Evolutionary conservation across 2,113 vertebrate genomes (phyloP).

Genomic region (Gobius niger): DNA sequence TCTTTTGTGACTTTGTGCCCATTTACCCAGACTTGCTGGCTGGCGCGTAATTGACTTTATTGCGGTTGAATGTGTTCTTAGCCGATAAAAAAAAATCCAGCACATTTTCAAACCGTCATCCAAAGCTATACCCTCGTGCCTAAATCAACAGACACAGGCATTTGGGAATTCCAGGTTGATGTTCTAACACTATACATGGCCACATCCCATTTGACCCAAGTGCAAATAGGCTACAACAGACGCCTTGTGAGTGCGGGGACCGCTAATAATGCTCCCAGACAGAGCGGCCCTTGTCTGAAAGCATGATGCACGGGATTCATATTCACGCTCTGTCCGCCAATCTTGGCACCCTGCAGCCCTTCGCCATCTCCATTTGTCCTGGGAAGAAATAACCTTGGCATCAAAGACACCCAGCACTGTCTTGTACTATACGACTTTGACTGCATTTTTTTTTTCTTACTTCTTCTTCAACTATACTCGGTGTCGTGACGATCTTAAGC

Average conservation of each 20-base stretch:
- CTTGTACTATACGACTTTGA: background rate
- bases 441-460: slow-evolving; percentile 1
- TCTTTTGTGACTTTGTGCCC: too few relatives aligned
- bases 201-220: slow-evolving; percentile 1
- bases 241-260: slow-evolving; percentile 35
- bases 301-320: slow-evolving; percentile 47
- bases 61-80: too few relatives aligned
- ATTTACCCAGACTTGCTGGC: too few relatives aligned
- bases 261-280: slow-evolving; percentile 46
- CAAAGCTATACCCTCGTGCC: background rate
- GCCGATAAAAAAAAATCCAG: background rate
- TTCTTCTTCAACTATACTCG: slow-evolving; percentile 18
- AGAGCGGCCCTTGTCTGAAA: slow-evolving; percentile 53
- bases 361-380: slow-evolving; percentile 51
- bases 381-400: slow-evolving; percentile 67
- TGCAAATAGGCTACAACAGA: slow-evolving; percentile 37
- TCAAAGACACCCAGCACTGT: slow-evolving; percentile 28
- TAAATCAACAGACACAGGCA: background rate
- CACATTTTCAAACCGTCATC: background rate
- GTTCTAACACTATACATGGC: slow-evolving; percentile 1
- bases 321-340: slow-evolving; percentile 38
- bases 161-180: background rate
- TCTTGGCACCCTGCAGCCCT: slow-evolving; percentile 49
- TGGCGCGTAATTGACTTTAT: too few relatives aligned
- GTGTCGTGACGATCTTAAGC: slow-evolving; percentile 26